Conservation (phyloP, 2,113 vertebrate genomes). For the Mustelus asterias region DNA sequence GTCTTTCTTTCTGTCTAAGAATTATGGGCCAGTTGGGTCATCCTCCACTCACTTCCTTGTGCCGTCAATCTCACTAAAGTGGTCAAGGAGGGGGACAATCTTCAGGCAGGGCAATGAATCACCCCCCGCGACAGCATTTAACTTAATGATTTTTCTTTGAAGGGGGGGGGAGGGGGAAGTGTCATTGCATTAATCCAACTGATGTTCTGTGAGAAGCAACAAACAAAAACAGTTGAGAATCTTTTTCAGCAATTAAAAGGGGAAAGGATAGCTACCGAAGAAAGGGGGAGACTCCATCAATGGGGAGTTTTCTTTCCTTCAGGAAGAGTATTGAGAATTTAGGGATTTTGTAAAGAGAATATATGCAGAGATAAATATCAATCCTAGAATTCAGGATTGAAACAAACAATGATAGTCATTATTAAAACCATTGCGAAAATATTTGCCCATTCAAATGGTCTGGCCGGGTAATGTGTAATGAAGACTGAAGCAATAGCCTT, state of each 20-base stretch:
- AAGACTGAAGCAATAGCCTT: background rate
- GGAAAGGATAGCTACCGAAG: background rate
- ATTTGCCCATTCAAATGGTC: background rate
- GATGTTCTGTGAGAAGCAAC: background rate
- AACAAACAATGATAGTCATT: background rate
- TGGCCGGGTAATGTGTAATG: background rate
- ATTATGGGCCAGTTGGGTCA: background rate
- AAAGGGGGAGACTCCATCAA: background rate
- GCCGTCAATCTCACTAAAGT: conserved; percentile 4
- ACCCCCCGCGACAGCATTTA: background rate
- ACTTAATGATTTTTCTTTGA: background rate
- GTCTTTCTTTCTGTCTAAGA: background rate
- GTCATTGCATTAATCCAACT: background rate
- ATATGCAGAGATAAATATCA: background rate
- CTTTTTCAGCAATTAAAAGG: background rate
- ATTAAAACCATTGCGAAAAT: background rate
- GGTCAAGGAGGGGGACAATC: background rate
- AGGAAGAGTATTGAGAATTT: background rate
- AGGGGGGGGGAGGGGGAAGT: too few species aligned
- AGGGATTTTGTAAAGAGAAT: background rate
- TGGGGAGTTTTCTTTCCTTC: background rate
- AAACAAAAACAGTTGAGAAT: background rate
- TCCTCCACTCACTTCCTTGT: background rate
- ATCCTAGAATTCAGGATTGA: background rate
- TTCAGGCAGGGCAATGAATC: background rate